Evolutionary conservation across 2,888 invertebrate genomes (phyloP).

Genomic region (Lasioglossum vierecki): DNA sequence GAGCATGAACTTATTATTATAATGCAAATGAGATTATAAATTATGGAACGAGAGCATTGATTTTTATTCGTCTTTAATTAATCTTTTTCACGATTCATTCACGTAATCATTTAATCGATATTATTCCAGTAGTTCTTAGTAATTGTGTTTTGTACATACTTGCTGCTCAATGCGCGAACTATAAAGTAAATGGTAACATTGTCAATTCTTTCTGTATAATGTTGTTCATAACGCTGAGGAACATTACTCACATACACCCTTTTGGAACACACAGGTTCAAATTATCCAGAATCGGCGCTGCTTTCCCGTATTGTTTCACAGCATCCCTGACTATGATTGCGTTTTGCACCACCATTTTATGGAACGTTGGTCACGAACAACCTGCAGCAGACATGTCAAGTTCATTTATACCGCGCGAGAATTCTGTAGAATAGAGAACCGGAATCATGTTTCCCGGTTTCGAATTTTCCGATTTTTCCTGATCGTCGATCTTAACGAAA

Average conservation of each 20-base stretch:
- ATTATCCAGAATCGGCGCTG: conserved; percentile 87
- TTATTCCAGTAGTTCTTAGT: background rate
- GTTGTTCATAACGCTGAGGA: background rate
- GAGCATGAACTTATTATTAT: background rate
- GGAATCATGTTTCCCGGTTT: background rate
- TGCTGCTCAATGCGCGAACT: background rate
- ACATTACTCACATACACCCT: conserved; percentile 90
- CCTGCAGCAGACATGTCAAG: background rate
- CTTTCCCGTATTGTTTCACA: conserved; percentile 88
- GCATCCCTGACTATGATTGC: conserved; percentile 90
- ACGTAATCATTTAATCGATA: background rate
- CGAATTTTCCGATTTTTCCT: background rate
- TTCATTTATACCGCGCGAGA: background rate
- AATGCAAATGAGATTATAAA: no score
- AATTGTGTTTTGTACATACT: background rate
- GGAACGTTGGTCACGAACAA: background rate
- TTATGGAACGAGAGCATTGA: no score
- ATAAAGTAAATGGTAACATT: background rate
- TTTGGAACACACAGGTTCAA: conserved; percentile 90
- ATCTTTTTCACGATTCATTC: no score
- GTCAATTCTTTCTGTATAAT: background rate
- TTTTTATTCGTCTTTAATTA: no score
- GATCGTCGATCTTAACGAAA: background rate
- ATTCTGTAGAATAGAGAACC: background rate
- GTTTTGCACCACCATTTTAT: conserved; percentile 76